Evolutionary conservation across 2,797 vertebrate genomes (phyloP).

Genomic region (Coccyzus lansbergi): DNA sequence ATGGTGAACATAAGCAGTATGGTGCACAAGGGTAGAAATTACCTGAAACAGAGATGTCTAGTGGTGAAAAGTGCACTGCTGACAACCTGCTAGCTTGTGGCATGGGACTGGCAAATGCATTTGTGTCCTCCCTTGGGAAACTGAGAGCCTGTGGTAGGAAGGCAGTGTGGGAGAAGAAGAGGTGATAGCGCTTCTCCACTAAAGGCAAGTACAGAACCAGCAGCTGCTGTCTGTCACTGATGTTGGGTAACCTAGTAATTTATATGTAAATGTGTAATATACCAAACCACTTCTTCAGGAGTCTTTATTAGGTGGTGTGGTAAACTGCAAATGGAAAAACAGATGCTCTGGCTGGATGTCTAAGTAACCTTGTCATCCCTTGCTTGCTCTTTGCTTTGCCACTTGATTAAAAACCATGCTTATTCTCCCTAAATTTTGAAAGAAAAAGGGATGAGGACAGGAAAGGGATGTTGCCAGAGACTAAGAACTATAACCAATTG

Average conservation of each 20-base stretch:
- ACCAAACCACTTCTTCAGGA: background rate
- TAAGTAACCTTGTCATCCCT: background rate
- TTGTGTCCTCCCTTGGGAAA: background rate
- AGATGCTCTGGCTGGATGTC: background rate
- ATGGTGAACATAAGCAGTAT: rapidly evolving
- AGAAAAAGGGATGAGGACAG: background rate
- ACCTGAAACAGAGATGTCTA: background rate
- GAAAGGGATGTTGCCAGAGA: background rate
- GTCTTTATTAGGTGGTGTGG: background rate
- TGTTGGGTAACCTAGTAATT: background rate
- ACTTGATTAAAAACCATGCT: background rate
- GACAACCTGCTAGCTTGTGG: background rate
- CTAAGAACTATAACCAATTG: background rate
- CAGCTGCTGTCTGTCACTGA: background rate
- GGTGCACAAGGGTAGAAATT: background rate
- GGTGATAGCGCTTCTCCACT: background rate
- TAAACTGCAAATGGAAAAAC: background rate
- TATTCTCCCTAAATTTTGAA: background rate
- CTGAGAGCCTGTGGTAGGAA: background rate
- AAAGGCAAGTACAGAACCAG: background rate
- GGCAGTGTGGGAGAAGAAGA: background rate
- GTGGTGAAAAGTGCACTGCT: rapidly evolving
- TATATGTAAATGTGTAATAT: background rate
- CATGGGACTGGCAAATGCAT: background rate
- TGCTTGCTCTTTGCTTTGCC: background rate